Evolutionary conservation across 2,113 vertebrate genomes (phyloP), one percentile per base, ranked within the genome.

Genomic region (Clinocottus analis): DNA sequence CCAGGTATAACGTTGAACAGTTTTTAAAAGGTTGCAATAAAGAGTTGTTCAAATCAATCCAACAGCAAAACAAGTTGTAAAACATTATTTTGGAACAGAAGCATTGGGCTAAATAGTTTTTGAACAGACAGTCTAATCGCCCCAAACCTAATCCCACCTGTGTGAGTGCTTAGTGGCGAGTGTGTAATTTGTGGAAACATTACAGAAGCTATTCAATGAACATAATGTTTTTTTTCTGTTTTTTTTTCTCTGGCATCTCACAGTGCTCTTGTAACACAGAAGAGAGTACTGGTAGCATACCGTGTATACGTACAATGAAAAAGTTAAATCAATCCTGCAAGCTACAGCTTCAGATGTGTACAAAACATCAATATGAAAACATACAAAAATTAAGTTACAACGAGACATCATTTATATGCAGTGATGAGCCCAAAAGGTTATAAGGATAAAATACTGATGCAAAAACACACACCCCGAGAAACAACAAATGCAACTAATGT

Each of bases 391-490:
- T 96, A 98, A 98, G 95, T 98, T 97, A 98, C 96, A 96, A 93
- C 90, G 94, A 97, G 97, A 97, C 95, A 97, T 95, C 95, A 96
- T 95, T 96, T 96, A 96, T 97, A 98, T 97, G 97, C 97, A 97
- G 96, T 96, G 96, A 98, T 96, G 96, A 97, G 96, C 96, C 95
- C 94, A 90, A 95, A 94, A 87, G 95, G 95, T 97, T 96, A 97
- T 96, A 96, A 94, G 96, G 96, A 97, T 98, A 97, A 98, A 99
- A 99, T 98, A 99, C 98, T 98, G 97, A 97, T 97, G 96, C 96
- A 79, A 93, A 90, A 89, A 64, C 91, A 89, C 90, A 91, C 91
- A 97, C 95, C 95, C 94, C 95, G 94, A 95, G 96, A 97, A 94
- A 93, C 92, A 96, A 97, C 95, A 95, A 96, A 97, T 79, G 95